Evolutionary conservation across 23 tunicate species (phyloP).

Genomic region (Trididemnum nubilum): DNA sequence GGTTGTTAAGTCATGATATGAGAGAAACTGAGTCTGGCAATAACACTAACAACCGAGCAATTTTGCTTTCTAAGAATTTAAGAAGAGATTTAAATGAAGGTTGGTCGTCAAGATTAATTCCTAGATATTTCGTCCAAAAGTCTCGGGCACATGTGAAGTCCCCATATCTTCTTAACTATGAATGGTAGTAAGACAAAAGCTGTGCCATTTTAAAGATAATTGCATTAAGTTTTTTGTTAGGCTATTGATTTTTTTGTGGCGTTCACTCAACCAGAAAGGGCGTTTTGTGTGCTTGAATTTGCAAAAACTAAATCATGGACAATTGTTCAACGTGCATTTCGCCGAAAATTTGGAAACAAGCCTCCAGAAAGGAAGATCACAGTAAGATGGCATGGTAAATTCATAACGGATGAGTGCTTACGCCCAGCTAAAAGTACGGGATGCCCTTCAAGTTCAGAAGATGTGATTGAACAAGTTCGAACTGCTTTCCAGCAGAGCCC

Average conservation of each 20-base stretch:
- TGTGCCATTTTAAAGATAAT: constrained; percentile 23
- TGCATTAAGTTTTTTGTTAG: constrained; percentile 25
- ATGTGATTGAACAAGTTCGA: too few species aligned
- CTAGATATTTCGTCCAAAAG: constrained; percentile 7
- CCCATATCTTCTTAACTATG: constrained; percentile 23
- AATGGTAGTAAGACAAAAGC: constrained; percentile 28
- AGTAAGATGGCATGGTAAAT: too few species aligned
- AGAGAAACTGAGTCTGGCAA: background rate
- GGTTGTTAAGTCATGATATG: background rate
- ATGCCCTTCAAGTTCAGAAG: constrained; percentile 22
- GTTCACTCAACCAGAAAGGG: constrained; percentile 21
- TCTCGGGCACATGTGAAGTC: constrained; percentile 41
- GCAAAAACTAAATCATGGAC: constrained; percentile 23
- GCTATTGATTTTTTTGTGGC: constrained; percentile 21
- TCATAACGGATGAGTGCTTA: constrained; percentile 14
- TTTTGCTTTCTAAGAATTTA: background rate
- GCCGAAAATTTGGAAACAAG: constrained; percentile 17
- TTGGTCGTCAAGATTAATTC: background rate
- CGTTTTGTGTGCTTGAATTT: constrained; percentile 28
- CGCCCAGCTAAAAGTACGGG: constrained; percentile 12
- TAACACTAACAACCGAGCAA: background rate
- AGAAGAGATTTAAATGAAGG: background rate
- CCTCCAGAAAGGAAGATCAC: constrained; percentile 17
- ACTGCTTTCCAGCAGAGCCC: too few species aligned
- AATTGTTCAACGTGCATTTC: constrained; percentile 22